Evolutionary conservation across 2,113 vertebrate genomes (phyloP), one percentile per base, ranked within the genome.

Genomic region (Copsychus sechellarum): DNA sequence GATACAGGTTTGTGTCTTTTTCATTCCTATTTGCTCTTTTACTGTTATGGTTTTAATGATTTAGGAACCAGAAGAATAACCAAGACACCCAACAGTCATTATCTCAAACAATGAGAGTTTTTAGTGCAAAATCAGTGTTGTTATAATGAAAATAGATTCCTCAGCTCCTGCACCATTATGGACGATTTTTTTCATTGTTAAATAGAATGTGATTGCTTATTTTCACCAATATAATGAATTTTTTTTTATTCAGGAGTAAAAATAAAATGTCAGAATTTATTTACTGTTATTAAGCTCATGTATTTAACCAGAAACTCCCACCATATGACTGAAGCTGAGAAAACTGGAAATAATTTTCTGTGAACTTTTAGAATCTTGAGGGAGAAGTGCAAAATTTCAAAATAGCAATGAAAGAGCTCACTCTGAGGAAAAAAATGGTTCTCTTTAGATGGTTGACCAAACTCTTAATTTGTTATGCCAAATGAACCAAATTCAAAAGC

Each of bases 91-190:
- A 97, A 90, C 97, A 97, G 96, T 98, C 97, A 98, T 98, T 98
- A 98, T 97, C 97, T 97, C 97, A 97, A 98, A 98, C 98, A 98
- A 98, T 98, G 97, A 98, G 97, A 97, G 96, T 97, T 98, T 98
- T 98, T 96, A 98, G 98, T 98, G 97, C 96, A 98, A 98, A 98
- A 98, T 98, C 98, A 98, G 98, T 98, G 94, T 97, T 97, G 97
- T 97, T 98, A 96, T 98, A 98, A 98, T 97, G 98, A 98, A 98
- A 98, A 98, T 97, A 98, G 97, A 98, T 98, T 97, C 96, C 92
- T 96, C 93, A 69, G 95, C 96, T 98, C 97, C 97, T 97, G 92
- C 96, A 97, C 97, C 95, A 96, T 96, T 95, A 96, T 23, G 82
- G 94, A 97, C 96, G 93, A 95, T 97, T 98, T 97, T 97, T 98